These are phyloP conservation scores for Esox masquinongy DNA, from an alignment of 2,797 vertebrate genomes.

Conservation along the genomic window DNA sequence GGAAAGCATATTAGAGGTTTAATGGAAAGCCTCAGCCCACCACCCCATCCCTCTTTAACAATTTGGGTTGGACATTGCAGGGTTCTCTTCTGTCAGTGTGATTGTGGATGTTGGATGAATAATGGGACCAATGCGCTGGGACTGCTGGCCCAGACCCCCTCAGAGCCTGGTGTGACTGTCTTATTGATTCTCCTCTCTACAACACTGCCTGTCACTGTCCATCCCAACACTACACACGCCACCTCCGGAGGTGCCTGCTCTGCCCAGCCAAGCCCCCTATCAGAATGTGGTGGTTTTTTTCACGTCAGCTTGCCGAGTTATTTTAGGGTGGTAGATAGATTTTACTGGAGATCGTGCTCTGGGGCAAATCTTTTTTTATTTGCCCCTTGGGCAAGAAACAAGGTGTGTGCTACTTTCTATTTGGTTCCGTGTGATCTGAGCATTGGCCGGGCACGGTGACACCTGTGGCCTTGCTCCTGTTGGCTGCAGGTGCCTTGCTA, in stretches of 20 bases:
- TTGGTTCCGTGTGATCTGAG: conserved; percentile 49
- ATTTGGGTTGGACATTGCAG: conserved; percentile 38
- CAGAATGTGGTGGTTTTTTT: conserved; percentile 17
- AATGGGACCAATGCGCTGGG: conserved; percentile 98
- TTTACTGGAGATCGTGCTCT: conserved; percentile 26
- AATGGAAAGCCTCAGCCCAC: not conserved
- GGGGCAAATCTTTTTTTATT: conserved; percentile 10
- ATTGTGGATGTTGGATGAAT: conserved; percentile 86
- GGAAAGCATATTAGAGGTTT: not conserved
- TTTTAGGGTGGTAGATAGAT: not conserved
- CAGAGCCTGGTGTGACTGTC: conserved; percentile 93
- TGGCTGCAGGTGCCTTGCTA: conserved; percentile 83
- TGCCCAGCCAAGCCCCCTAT: conserved; percentile 31
- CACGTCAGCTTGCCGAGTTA: not conserved
- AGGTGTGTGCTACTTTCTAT: conserved; percentile 30
- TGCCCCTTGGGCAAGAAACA: conserved; percentile 29
- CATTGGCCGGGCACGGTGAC: conserved; percentile 69
- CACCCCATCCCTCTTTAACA: conserved; percentile 57
- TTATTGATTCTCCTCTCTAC: conserved; percentile 95
- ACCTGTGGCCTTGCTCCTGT: conserved; percentile 85
- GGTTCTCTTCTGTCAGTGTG: conserved; percentile 89
- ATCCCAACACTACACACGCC: conserved; percentile 89
- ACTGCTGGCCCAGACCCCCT: conserved; percentile 94
- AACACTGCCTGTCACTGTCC: conserved; percentile 89
- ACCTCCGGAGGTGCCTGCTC: conserved; percentile 79